phyloP scores from a whole-genome alignment of 2,888 invertebrate genomes.

The Ormyrus pomaceus region DNA sequence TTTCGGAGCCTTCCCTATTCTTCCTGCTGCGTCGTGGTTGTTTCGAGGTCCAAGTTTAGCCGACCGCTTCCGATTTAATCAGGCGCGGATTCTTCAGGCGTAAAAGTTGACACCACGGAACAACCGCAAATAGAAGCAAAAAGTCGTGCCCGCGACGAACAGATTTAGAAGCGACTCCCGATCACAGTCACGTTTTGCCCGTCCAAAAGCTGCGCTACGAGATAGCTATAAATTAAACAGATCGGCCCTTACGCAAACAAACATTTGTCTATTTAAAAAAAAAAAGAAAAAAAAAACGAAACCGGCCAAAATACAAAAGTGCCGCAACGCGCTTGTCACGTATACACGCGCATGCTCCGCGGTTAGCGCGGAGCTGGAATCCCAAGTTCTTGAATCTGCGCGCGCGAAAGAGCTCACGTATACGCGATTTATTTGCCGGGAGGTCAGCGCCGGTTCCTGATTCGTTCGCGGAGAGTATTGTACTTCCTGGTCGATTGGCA shows the following conservation, averaged over 20 bases:
- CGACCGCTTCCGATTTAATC: no score
- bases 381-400: background rate
- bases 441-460: constrained; percentile 22
- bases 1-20: no score
- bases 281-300: background rate
- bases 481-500: constrained; percentile 20
- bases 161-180: constrained; percentile 6
- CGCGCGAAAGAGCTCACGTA: background rate
- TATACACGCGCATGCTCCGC: background rate
- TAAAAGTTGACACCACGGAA: no score
- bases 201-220: background rate
- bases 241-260: background rate
- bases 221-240: background rate
- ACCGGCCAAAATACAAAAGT: constrained; percentile 22
- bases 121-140: no score
- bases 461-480: background rate
- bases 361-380: constrained; percentile 36
- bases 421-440: background rate
- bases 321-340: constrained; percentile 35
- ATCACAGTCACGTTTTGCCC: constrained; percentile 9
- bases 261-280: constrained; percentile 15
- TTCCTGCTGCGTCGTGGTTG: no score
- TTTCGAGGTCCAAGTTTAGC: no score
- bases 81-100: no score
- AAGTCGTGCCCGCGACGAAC: background rate